Evolutionary conservation across 2,797 vertebrate species (phyloP).

Genomic region (Arnoldichthys spilopterus): DNA sequence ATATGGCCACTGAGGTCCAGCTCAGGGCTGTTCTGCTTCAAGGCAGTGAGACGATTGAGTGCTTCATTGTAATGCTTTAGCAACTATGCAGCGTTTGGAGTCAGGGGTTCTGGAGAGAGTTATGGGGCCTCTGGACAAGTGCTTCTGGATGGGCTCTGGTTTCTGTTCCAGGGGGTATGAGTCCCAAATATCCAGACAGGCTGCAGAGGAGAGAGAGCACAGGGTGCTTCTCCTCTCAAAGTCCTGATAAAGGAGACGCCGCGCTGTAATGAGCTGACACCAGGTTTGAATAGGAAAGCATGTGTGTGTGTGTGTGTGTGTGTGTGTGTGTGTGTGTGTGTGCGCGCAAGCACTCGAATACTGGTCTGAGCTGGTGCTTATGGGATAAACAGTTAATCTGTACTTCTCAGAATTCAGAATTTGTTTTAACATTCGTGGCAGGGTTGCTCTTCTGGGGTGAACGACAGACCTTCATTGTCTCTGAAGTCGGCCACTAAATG

Average conservation of each 20-base stretch:
- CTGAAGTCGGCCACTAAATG: constrained; percentile 18
- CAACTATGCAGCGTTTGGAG: constrained; percentile 31
- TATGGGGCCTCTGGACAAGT: constrained; percentile 34
- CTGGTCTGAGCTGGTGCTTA: background rate
- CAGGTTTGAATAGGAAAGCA: background rate
- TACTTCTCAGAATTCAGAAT: background rate
- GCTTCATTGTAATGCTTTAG: constrained; percentile 35
- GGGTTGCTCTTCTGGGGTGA: constrained; percentile 23
- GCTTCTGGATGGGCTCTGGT: constrained; percentile 49
- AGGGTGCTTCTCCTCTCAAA: constrained; percentile 34
- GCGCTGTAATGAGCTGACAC: constrained; percentile 25
- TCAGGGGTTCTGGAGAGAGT: constrained; percentile 26
- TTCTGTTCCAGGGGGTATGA: constrained; percentile 37
- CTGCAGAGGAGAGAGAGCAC: constrained; percentile 39
- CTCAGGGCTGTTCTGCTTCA: background rate
- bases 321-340: no score
- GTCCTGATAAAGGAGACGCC: constrained; percentile 30
- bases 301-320: background rate
- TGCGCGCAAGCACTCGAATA: background rate
- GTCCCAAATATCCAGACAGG: constrained; percentile 26
- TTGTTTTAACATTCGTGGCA: background rate
- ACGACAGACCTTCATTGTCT: constrained; percentile 27
- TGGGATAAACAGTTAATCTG: background rate
- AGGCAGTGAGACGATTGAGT: background rate
- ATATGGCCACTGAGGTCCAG: background rate